Evolutionary conservation across 2,888 invertebrate genomes (phyloP).

Genomic region (Villa cingulata): DNA sequence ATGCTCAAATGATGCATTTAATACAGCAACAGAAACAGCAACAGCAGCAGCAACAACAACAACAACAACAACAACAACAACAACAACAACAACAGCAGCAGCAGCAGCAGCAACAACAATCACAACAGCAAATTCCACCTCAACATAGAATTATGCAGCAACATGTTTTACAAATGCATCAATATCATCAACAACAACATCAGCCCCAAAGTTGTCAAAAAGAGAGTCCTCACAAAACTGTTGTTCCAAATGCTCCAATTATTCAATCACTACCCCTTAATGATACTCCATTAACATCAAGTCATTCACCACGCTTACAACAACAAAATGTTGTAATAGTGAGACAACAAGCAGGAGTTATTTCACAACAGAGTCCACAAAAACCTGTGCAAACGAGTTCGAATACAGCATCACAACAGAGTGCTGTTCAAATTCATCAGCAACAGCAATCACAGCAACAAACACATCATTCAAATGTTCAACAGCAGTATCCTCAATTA

Average conservation of each 20-base stretch:
- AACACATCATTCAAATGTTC: background rate
- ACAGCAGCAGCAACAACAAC: conserved; percentile 15
- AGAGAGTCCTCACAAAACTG: conserved; percentile 6
- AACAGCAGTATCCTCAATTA: conserved; percentile 1
- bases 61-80: conserved; percentile 1
- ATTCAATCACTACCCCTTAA: conserved; percentile 6
- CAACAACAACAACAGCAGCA: conserved; percentile 22
- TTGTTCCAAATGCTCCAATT: conserved; percentile 1
- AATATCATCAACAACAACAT: background rate
- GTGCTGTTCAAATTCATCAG: background rate
- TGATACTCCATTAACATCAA: background rate
- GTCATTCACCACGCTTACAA: conserved; percentile 4
- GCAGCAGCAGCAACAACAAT: conserved; percentile 17
- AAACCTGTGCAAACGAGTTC: background rate
- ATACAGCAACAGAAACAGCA: conserved; percentile 21
- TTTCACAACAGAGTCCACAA: conserved; percentile 1
- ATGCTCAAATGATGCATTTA: conserved; percentile 9
- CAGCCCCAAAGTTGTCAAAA: conserved; percentile 4
- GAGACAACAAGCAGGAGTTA: conserved; percentile 6
- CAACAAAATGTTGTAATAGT: conserved; percentile 12
- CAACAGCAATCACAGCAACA: background rate
- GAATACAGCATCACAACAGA: background rate
- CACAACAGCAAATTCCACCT: conserved; percentile 5
- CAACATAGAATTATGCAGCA: conserved; percentile 12
- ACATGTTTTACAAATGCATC: conserved; percentile 5